These are phyloP conservation scores for Canis aureus DNA, from an alignment of 2,113 vertebrate species.

Conservation along the genomic window DNA sequence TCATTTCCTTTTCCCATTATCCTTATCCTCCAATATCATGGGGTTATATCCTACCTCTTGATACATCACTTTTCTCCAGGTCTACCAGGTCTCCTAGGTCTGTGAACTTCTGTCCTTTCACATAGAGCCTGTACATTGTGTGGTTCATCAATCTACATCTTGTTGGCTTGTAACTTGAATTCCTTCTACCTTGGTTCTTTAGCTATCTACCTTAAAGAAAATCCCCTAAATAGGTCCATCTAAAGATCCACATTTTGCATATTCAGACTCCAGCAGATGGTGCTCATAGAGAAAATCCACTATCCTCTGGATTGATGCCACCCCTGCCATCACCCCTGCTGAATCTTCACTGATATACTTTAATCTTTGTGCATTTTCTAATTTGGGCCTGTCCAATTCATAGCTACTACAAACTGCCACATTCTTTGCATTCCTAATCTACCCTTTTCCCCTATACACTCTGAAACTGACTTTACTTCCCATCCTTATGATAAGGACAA, in stretches of 20 bases:
- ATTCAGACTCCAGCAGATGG: neutral
- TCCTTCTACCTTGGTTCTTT: constrained; percentile 4
- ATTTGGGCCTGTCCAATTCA: neutral
- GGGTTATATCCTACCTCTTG: neutral
- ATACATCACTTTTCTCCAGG: neutral
- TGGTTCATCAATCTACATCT: neutral
- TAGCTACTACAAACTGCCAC: neutral
- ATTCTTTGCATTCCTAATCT: neutral
- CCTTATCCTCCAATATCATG: neutral
- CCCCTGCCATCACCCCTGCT: neutral
- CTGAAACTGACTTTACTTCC: neutral
- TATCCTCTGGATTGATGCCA: neutral
- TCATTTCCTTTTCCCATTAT: neutral
- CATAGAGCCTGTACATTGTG: neutral
- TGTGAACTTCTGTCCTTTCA: neutral
- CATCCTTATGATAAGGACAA: neutral
- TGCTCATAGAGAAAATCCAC: neutral
- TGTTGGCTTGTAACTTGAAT: neutral
- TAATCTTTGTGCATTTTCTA: neutral
- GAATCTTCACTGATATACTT: neutral
- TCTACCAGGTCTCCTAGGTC: neutral
- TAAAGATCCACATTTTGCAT: neutral
- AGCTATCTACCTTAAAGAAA: neutral
- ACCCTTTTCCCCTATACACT: neutral
- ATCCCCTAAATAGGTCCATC: neutral